phyloP scores from a whole-genome alignment of 1,140 invertebrate genomes.

The Penaeus indicus region DNA sequence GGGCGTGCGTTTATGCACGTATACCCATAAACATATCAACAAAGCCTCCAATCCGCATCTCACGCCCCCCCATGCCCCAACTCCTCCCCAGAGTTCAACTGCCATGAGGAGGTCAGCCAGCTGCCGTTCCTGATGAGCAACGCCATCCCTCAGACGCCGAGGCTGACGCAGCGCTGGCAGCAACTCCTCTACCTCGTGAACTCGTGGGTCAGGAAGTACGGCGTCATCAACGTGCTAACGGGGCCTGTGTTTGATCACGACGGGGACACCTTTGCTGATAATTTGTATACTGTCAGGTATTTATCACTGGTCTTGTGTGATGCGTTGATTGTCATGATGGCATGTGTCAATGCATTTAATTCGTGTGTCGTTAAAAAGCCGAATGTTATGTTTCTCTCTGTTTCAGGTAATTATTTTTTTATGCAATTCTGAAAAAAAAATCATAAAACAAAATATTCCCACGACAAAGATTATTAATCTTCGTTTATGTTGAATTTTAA shows the following conservation, averaged over 20 bases:
- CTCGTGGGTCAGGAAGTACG: conserved; percentile 29
- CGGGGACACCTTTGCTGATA: conserved; percentile 42
- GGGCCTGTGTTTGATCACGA: conserved; percentile 58
- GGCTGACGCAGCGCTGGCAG: conserved; percentile 34
- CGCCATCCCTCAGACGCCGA: conserved; percentile 11
- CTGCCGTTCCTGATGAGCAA: conserved; percentile 39
- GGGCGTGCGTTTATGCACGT: too few species aligned
- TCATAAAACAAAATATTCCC: too few species aligned
- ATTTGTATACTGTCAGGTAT: conserved; percentile 21
- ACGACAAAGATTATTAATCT: too few species aligned
- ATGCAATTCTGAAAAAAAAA: too few species aligned
- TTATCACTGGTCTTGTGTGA: too few species aligned
- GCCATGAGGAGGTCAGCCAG: not conserved
- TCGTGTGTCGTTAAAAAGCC: too few species aligned
- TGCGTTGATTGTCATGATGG: too few species aligned
- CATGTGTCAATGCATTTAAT: too few species aligned
- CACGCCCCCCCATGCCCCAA: too few species aligned
- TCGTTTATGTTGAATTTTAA: too few species aligned
- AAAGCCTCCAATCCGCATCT: not conserved
- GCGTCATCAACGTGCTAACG: conserved; percentile 34
- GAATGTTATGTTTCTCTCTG: too few species aligned
- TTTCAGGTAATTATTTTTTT: too few species aligned
- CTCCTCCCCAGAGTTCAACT: conserved; percentile 27
- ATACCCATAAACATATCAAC: not conserved
- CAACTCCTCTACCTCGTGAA: conserved; percentile 23